Percentiles rank a stretch among this genome's conserved stretches.
phyloP scores from a whole-genome alignment of 2,888 invertebrate genomes.

The Xylota sylvarum region DNA sequence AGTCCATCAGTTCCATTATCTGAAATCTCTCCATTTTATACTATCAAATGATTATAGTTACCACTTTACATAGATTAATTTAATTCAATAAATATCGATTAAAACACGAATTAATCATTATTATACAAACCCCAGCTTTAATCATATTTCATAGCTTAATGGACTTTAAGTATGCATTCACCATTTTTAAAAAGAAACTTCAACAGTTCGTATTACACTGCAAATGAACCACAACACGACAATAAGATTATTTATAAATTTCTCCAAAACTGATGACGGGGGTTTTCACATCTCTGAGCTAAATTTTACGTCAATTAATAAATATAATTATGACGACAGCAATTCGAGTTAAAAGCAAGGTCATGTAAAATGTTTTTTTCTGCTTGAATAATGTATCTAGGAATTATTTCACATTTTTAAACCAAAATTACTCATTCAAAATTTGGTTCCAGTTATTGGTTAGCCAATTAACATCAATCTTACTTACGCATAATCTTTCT shows the following conservation, averaged over 20 bases:
- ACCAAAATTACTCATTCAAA: too few species aligned
- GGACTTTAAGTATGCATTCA: too few species aligned
- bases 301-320: not conserved
- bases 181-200: not conserved
- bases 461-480: not conserved
- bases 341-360: not conserved
- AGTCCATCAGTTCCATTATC: too few species aligned
- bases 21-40: too few species aligned
- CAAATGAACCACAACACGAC: not conserved
- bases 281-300: not conserved
- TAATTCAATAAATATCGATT: too few species aligned
- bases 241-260: not conserved
- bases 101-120: too few species aligned
- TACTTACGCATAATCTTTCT: not conserved
- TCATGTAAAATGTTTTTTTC: not conserved
- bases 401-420: too few species aligned
- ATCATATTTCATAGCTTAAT: too few species aligned
- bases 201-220: not conserved
- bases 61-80: too few species aligned
- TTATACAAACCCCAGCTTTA: too few species aligned
- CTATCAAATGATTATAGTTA: too few species aligned
- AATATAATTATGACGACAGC: not conserved
- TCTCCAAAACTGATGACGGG: not conserved
- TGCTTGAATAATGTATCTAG: not conserved
- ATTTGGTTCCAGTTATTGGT: not conserved